Base-by-base conservation (phyloP, 1,140 invertebrate genomes). In the Drosophila grimshawi region DNA sequence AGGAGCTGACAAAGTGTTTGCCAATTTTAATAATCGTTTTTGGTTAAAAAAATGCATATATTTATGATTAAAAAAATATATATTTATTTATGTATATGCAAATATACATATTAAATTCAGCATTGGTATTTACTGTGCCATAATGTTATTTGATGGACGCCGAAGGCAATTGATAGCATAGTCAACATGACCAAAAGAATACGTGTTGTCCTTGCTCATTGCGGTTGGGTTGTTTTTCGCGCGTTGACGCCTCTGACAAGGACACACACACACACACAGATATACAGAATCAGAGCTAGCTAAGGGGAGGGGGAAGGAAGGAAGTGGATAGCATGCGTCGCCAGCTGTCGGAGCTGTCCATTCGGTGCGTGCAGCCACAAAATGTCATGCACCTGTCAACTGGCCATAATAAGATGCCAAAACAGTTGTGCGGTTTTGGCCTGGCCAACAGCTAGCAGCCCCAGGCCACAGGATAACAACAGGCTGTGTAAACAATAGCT, bases 321-420 rank as follows among this genome's bases (percentile, higher is more conserved):
- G 5, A 56, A 56, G 43, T 41, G 56, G 67, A 30, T 52, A 49
- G 49, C 69, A 53, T 65, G 69, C 69, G 56, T 74, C 64, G 49
- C 8, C 59, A 70, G 66, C 66, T 67, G 67, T 63, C 60, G 41
- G 49, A 32, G 51, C 70, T 60, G 65, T 70, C 66, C 73, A 51
- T 59, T 57, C 11, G 68, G 71, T 86, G 83, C 72, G 83, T 82
- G 86, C 73, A 76, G 70, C 83, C 85, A 78, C 83, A 88, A 78
- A 86, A 88, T 82, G 83, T 88, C 85, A 89, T 89, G 80, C 83
- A 88, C 76, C 83, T 88, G 83, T 89, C 83, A 89, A 70, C 77
- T 79, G 77, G 85, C 77, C 80, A 78, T 88, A 88, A 88, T 89
- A 88, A 88, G 83, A 88, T 88, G 83, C 83, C 85, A 89, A 89